Conservation (phyloP, 1,140 invertebrate species). For the Periplaneta americana region DNA sequence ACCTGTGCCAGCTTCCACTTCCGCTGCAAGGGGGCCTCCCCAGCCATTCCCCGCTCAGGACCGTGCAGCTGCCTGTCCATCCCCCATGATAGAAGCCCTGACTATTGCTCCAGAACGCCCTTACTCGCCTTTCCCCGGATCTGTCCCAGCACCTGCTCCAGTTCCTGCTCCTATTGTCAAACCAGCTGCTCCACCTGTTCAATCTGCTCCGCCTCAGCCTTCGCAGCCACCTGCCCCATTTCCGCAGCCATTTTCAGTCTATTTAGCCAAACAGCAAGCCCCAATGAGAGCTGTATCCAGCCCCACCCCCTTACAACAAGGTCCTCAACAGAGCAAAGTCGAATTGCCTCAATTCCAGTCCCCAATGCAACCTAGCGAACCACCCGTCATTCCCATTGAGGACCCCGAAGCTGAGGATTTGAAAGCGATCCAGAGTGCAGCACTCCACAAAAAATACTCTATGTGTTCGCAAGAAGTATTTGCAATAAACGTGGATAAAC, state of each 20-base stretch:
- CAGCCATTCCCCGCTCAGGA: background rate
- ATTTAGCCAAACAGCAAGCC: background rate
- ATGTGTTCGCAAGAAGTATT: slow-evolving; percentile 15
- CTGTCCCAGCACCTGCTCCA: slow-evolving; percentile 23
- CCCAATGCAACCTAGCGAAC: background rate
- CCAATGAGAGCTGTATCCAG: background rate
- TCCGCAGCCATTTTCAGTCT: background rate
- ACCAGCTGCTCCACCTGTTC: too few species aligned
- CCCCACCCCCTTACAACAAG: background rate
- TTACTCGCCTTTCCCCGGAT: slow-evolving; percentile 43
- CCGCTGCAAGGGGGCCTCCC: background rate
- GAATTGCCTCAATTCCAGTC: background rate
- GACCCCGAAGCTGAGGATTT: background rate
- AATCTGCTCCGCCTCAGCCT: background rate
- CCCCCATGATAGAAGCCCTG: slow-evolving; percentile 27
- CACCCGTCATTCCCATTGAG: background rate
- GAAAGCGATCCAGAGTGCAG: background rate
- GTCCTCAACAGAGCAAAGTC: background rate
- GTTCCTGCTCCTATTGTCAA: too few species aligned
- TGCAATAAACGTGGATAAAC: background rate
- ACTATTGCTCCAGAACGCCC: slow-evolving; percentile 59
- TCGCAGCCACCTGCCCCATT: background rate
- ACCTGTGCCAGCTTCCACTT: background rate
- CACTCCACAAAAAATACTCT: background rate
- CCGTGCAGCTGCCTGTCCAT: background rate